These are phyloP conservation scores for Halcyon senegalensis DNA, from an alignment of 2,113 vertebrate genomes.

Conservation along the genomic window DNA sequence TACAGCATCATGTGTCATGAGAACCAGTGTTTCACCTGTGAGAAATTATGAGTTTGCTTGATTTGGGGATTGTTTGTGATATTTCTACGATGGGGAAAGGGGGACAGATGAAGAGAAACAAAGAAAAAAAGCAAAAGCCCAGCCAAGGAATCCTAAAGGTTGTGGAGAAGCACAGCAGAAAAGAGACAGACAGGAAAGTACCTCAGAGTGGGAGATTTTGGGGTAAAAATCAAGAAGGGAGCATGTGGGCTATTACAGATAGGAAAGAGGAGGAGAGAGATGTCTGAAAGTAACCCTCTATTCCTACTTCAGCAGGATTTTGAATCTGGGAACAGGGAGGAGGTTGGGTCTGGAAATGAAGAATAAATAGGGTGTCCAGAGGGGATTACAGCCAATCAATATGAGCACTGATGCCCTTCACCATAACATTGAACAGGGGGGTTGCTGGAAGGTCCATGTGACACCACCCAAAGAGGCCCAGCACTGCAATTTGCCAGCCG, in stretches of 20 bases:
- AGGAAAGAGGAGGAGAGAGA: neutral
- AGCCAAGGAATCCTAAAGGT: neutral
- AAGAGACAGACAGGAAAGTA: neutral
- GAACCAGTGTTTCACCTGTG: neutral
- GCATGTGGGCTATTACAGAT: neutral
- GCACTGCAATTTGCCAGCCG: neutral
- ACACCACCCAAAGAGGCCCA: neutral
- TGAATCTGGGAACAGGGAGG: neutral
- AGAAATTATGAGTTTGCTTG: neutral
- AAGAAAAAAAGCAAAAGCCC: neutral
- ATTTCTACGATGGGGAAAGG: neutral
- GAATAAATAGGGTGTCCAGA: neutral
- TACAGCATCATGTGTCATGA: slow-evolving; percentile 18
- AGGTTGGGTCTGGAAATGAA: neutral
- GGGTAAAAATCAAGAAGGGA: neutral
- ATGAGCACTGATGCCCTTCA: neutral
- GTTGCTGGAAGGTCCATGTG: neutral
- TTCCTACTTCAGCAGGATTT: neutral
- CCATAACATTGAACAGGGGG: neutral
- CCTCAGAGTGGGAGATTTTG: neutral
- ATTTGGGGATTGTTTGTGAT: neutral
- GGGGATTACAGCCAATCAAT: neutral
- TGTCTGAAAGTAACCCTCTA: neutral
- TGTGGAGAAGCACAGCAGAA: neutral
- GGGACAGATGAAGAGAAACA: neutral